phyloP scores from a whole-genome alignment of 2,113 vertebrate genomes.

The Zapus hudsonius region DNA sequence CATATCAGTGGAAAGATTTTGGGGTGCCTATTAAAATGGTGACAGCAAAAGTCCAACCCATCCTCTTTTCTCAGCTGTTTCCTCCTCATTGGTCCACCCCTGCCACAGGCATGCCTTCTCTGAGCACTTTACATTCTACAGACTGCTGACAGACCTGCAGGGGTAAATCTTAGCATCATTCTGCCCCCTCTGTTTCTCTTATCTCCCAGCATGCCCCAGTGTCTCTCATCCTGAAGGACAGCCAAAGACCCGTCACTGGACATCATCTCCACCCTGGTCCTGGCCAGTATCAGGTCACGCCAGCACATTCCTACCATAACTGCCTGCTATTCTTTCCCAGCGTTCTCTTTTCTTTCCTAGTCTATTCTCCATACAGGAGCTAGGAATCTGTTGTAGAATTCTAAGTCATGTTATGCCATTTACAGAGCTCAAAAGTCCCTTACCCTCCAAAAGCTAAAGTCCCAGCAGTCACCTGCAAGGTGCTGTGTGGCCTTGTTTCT shows the following conservation, averaged over 20 bases:
- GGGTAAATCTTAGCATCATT: not conserved
- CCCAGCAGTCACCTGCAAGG: not conserved
- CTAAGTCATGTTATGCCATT: not conserved
- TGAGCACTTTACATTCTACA: not conserved
- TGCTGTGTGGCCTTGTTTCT: too few relatives aligned
- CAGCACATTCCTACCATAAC: not conserved
- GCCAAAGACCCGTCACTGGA: not conserved
- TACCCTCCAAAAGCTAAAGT: not conserved
- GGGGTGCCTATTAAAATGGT: not conserved
- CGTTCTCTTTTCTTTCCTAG: not conserved
- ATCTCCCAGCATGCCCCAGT: accelerated
- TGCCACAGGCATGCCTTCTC: not conserved
- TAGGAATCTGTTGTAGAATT: not conserved
- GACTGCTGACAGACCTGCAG: not conserved
- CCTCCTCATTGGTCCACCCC: not conserved
- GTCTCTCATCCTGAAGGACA: not conserved
- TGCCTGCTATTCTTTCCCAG: not conserved
- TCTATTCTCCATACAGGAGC: not conserved
- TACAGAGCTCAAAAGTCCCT: not conserved
- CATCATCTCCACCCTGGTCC: not conserved
- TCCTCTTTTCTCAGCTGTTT: not conserved
- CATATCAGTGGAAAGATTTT: not conserved
- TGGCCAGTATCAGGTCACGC: not conserved
- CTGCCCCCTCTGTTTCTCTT: not conserved
- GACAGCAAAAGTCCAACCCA: not conserved